These are phyloP conservation scores for Steinernema khuongi DNA, from an alignment of 1,140 invertebrate genomes.

Conservation along the genomic window DNA sequence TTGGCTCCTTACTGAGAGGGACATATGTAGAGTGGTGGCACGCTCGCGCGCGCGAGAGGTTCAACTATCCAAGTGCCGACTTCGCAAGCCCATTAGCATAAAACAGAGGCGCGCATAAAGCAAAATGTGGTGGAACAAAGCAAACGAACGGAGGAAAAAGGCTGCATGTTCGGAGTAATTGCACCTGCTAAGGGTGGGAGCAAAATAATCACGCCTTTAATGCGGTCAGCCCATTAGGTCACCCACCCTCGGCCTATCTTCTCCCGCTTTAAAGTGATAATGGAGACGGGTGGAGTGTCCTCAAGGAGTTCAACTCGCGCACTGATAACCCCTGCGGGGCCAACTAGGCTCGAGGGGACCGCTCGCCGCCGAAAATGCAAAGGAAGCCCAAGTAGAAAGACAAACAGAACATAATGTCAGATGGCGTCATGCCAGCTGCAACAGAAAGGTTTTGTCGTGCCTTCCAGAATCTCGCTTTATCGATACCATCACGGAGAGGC, in stretches of 20 bases:
- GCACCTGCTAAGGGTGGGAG: neutral
- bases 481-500: no score
- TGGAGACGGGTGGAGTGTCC: no score
- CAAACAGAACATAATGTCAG: neutral
- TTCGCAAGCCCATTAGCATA: constrained; percentile 4
- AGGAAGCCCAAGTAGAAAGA: neutral
- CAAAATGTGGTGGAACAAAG: constrained; percentile 9
- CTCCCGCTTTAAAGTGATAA: no score
- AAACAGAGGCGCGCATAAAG: constrained; percentile 6
- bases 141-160: neutral
- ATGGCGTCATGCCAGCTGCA: no score
- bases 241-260: neutral
- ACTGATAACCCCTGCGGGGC: neutral
- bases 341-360: no score
- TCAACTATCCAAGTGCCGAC: neutral
- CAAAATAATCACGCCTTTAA: neutral
- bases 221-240: neutral
- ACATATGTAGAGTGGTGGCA: neutral
- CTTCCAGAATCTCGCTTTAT: no score
- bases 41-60: neutral
- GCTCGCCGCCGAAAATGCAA: neutral
- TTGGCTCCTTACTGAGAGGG: neutral
- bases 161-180: neutral
- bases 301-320: no score
- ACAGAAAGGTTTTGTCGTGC: no score